Conservation (phyloP, 2,113 vertebrate genomes). For the Crotalus tigris region DNA sequence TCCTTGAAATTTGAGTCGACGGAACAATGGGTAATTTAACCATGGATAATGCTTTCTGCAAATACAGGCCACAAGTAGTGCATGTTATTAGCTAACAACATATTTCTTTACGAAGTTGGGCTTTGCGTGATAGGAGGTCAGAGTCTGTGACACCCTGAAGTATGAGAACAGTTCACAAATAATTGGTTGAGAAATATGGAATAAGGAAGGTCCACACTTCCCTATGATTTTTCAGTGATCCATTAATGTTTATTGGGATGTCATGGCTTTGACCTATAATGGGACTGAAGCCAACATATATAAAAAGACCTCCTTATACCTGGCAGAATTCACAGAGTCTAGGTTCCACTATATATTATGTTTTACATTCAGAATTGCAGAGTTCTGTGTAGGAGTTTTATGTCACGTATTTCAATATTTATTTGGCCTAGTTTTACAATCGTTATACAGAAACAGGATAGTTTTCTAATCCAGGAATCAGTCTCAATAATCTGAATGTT, state of each 20-base stretch:
- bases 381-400: slow-evolving; percentile 56
- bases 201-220: slow-evolving; percentile 44
- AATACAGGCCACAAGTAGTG: not conserved
- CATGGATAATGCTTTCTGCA: not conserved
- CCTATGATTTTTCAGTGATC: slow-evolving; percentile 54
- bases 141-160: not conserved
- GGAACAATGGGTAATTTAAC: not conserved
- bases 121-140: not conserved
- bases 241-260: slow-evolving; percentile 58
- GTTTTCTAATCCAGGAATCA: slow-evolving; percentile 56
- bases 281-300: slow-evolving; percentile 62
- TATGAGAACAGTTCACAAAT: slow-evolving; percentile 5
- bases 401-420: slow-evolving; percentile 63
- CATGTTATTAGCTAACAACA: not conserved
- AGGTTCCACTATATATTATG: slow-evolving; percentile 57
- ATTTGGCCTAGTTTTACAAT: slow-evolving; percentile 62
- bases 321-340: slow-evolving; percentile 49
- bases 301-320: slow-evolving; percentile 65
- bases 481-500: slow-evolving; percentile 48
- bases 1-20: not conserved
- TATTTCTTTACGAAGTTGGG: not conserved
- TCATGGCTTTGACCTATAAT: slow-evolving; percentile 54
- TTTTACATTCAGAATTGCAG: slow-evolving; percentile 63
- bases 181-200: slow-evolving; percentile 33
- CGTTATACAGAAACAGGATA: slow-evolving; percentile 60